A percentile compares a stretch with the other conserved stretches of the same genome.
Conservation (phyloP, 2,888 invertebrate genomes). For the Lapara coniferarum region DNA sequence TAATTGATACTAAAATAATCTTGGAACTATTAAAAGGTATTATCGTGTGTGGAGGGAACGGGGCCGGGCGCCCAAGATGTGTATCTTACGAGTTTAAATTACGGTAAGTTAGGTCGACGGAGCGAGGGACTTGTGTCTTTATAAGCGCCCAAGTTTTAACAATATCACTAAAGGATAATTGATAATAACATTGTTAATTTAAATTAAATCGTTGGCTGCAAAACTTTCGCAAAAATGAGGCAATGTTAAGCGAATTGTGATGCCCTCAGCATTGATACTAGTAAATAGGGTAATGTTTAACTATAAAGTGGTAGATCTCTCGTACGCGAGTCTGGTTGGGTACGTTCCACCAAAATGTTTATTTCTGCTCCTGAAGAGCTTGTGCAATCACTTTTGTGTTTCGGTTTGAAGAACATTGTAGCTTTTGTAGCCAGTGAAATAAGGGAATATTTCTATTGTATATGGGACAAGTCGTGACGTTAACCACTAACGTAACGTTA, state of each 20-base stretch:
- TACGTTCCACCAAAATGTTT: no score
- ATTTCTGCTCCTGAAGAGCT: no score
- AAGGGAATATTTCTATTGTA: no score
- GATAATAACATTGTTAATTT: conserved; percentile 2
- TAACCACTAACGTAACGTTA: no score
- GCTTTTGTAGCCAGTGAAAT: no score
- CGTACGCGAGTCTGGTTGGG: no score
- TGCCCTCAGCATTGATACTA: no score
- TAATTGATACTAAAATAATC: conserved; percentile 25
- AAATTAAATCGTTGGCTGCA: background rate
- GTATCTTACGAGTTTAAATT: conserved; percentile 22
- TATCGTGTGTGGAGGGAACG: conserved; percentile 20
- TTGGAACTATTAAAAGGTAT: conserved; percentile 24
- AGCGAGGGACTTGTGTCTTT: conserved; percentile 9
- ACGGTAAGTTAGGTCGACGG: conserved; percentile 23
- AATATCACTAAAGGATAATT: conserved; percentile 6
- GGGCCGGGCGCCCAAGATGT: conserved; percentile 16
- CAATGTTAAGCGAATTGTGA: background rate
- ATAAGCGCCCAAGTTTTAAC: conserved; percentile 10
- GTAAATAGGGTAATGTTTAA: no score
- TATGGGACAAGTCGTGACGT: no score
- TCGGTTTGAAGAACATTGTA: no score
- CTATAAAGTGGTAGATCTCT: no score
- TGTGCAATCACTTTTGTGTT: no score
- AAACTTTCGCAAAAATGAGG: background rate